A percentile compares a stretch with the other conserved stretches of the same genome.
Conservation (phyloP, 1,140 invertebrate species). For the Euura saliciscinereae region DNA sequence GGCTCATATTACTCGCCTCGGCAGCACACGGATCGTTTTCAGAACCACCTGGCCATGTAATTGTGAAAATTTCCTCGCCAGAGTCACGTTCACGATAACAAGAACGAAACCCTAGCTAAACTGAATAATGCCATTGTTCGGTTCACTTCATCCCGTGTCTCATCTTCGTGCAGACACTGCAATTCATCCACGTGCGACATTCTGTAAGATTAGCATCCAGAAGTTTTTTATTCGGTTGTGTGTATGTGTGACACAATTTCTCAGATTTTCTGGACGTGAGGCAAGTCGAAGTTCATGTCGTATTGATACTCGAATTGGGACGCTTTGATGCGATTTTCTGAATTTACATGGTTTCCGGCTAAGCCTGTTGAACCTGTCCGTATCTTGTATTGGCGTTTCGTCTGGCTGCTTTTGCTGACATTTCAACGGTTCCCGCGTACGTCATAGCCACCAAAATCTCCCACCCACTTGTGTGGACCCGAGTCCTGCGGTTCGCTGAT, state of each 20-base stretch:
- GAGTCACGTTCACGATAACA: background rate
- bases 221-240: too few species aligned
- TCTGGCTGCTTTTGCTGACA: background rate
- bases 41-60: too few species aligned
- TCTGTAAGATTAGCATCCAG: background rate
- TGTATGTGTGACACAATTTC: too few species aligned
- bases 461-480: background rate
- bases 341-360: constrained; percentile 3
- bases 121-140: background rate
- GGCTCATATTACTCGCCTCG: too few species aligned
- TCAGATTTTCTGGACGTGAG: too few species aligned
- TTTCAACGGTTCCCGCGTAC: background rate
- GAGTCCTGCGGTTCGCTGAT: background rate
- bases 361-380: background rate
- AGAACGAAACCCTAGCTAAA: background rate
- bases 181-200: background rate
- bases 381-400: background rate
- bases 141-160: background rate
- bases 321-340: constrained; percentile 1
- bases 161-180: background rate
- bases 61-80: background rate
- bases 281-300: too few species aligned
- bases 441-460: constrained; percentile 5
- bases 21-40: too few species aligned
- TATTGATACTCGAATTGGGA: background rate